Base-by-base conservation (phyloP, 2,888 invertebrate genomes). In the Lamellibrachia satsuma region DNA sequence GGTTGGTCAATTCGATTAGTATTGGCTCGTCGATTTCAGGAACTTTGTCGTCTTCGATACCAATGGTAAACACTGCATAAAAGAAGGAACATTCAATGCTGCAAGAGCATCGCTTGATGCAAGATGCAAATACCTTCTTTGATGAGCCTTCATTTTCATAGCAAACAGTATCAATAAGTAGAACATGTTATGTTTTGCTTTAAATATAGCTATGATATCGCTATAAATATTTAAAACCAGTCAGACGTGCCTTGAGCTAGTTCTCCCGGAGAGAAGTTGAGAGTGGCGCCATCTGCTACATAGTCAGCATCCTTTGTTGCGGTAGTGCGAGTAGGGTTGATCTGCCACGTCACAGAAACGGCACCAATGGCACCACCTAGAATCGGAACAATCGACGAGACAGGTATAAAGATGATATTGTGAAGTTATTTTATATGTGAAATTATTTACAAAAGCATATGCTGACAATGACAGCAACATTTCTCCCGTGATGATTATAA, bases 231-330 rank as follows among this genome's bases (percentile, higher is more conserved):
- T 39, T 39, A 1, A 39, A 75, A 11, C 11, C 22, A 15, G 75
- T 75, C 75, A 22, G 1, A 75, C 75, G 27, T 91, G 52, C 27
- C 39, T n/a, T 92, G 75, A 90, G 95, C 93, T 27, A 94, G 95
- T 90, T 95, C 95, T 90, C 95, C 96, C 15, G 95, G 94, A 0
- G 90, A 92, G 94, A 96, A 96, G 90, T 93, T 94, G 51, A 96
- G 94, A 51, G 95, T 96, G 51, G 96, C 96, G 8, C 96, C 96
- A 94, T 96, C 96, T 27, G 96, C 96, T n/a, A 94, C 93, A 93
- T 94, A 96, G 93, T 96, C 96, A 22, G 93, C 93, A 52, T 94
- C 94, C 90, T 95, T 94, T 2, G 94, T 94, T 11, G 96, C 96
- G 7, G 95, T 96, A 52, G 95, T 95, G n/a, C 93, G 92, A 6